A percentile compares a stretch with the other conserved stretches of the same genome.
Conservation (phyloP, 2,888 invertebrate genomes). For the Plebejus argus region DNA sequence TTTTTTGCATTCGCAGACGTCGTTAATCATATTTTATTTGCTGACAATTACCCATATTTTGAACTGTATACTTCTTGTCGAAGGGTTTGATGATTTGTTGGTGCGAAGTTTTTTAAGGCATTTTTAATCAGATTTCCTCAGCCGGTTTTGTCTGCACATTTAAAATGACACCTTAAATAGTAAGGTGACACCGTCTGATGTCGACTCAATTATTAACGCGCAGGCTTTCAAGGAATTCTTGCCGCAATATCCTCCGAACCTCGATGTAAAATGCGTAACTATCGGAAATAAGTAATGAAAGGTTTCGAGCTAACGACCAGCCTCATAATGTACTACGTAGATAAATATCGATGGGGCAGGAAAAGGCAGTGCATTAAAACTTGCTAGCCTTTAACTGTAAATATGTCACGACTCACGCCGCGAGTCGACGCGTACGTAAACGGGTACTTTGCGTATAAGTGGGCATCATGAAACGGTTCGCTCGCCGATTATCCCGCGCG, state of each 20-base stretch:
- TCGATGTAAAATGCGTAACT: constrained; percentile 66
- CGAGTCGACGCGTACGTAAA: background rate
- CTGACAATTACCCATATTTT: constrained; percentile 48
- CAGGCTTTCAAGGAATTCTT: constrained; percentile 41
- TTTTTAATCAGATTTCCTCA: background rate
- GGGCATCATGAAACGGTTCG: constrained; percentile 18
- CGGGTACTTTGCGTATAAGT: constrained; percentile 8
- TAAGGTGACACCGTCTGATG: background rate
- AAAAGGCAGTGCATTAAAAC: constrained; percentile 28
- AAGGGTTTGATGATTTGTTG: background rate
- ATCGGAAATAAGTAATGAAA: constrained; percentile 68
- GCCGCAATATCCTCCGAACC: constrained; percentile 63
- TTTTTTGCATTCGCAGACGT: constrained; percentile 44
- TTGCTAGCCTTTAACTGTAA: constrained; percentile 27
- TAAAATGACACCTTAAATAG: background rate
- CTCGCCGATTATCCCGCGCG: constrained; percentile 14
- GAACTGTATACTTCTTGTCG: background rate
- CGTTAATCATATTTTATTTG: constrained; percentile 40
- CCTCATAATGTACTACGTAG: constrained; percentile 55
- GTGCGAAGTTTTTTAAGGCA: background rate
- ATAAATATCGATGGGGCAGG: constrained; percentile 57
- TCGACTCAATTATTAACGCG: background rate
- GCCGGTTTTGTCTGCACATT: background rate
- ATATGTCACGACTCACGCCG: constrained; percentile 1
- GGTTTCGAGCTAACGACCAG: constrained; percentile 67